phyloP scores from a whole-genome alignment of 2,113 vertebrate species.

The Numida meleagris region DNA sequence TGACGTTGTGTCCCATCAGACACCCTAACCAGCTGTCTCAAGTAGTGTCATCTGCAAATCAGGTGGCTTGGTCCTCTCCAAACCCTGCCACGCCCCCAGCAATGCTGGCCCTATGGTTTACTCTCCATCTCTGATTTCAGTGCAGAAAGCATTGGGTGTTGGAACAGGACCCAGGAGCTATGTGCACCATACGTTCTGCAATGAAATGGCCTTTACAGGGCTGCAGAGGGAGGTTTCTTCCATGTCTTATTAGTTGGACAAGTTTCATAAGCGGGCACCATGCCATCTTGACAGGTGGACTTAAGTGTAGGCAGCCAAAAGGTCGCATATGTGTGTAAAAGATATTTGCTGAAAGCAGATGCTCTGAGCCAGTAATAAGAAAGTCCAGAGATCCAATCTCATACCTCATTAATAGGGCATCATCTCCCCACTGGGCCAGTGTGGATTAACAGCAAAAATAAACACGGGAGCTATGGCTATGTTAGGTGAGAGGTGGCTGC shows the following conservation, averaged over 20 bases:
- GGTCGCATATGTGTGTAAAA: not conserved
- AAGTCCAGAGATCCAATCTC: not conserved
- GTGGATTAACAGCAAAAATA: not conserved
- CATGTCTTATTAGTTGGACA: not conserved
- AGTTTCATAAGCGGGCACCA: not conserved
- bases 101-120: not conserved
- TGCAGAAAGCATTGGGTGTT: not conserved
- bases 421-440: not conserved
- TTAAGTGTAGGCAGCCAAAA: not conserved
- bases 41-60: not conserved
- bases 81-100: not conserved
- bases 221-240: not conserved
- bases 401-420: not conserved
- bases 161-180: not conserved
- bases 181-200: accelerated
- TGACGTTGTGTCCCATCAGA: accelerated
- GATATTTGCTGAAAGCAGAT: slow-evolving; percentile 55
- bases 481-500: not conserved
- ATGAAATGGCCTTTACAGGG: not conserved
- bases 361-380: not conserved
- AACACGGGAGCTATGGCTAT: not conserved
- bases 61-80: not conserved
- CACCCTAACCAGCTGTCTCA: not conserved
- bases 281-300: slow-evolving; percentile 35
- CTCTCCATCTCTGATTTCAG: not conserved